Base-by-base conservation (phyloP, 2,888 invertebrate genomes). In the Thymelicus lineola region DNA sequence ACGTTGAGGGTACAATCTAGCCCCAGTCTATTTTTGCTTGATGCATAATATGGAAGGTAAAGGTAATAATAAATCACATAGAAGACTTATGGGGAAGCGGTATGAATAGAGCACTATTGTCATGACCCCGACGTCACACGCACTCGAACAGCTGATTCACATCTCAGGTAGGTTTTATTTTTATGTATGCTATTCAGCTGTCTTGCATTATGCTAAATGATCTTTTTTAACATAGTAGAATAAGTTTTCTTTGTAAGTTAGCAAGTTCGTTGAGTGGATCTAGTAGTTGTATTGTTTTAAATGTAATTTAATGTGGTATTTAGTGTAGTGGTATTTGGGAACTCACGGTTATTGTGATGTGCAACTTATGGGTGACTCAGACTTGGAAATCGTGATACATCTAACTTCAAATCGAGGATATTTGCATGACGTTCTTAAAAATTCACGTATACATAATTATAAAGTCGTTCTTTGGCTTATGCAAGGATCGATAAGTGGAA, bases 121-220 rank as follows among this genome's bases (percentile, higher is more conserved):
- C 75, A 66, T 74, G 71, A 71, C 50, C 59, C 67, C 79, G 73
- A 80, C 79, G 79, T 79, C 77, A 79, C 75, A 77, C 83, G 82
- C 80, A 82, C 78, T 81, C 81, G 81, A 84, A 84, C 85, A 86
- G 86, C 87, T 90, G 88, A 88, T 84, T 87, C 87, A 86, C 80
- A 75, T 77, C 79, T 78, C 84, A 76, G 79, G 83, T 85, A 80
- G 80, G 69, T 72, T 81, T 85, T 90, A 89, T 89, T 86, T 88
- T 85, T 87, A 50, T 50, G 48, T 7, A 89, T n/a, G n/a, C n/a
- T n/a, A n/a, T n/a, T 84, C 71, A 59, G 50, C 69, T 73, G 82
- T 83, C 81, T 86, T 84, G 76, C 73, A 57, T 45, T 50, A 46
- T 78, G 83, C 77, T 81, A 78, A 79, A 46, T 53, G 48, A n/a